Evolutionary conservation across 2,113 vertebrate species (phyloP).

Genomic region (Casuarius casuarius): DNA sequence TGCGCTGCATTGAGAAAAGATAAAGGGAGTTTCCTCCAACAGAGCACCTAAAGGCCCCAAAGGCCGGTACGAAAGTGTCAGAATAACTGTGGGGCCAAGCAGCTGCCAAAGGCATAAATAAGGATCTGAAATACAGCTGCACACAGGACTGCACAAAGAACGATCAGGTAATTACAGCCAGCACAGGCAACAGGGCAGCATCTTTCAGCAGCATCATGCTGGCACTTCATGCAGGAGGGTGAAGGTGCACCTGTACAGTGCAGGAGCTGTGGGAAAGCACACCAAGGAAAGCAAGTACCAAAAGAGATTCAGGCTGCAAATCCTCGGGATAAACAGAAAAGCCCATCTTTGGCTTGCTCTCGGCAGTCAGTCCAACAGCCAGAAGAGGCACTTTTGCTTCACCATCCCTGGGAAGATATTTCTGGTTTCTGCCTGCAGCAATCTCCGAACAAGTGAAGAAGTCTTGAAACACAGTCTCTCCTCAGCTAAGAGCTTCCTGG

Average conservation of each 20-base stretch:
- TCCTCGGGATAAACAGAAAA: not conserved
- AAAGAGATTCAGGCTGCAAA: accelerated
- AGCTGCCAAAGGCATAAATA: not conserved
- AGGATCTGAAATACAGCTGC: not conserved
- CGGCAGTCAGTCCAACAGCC: not conserved
- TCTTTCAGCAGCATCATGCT: not conserved
- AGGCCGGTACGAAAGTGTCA: not conserved
- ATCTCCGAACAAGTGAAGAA: accelerated
- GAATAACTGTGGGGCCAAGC: not conserved
- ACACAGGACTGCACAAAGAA: not conserved
- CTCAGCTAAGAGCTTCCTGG: not conserved
- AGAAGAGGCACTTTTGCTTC: not conserved
- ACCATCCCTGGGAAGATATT: not conserved
- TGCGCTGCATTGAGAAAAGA: not conserved
- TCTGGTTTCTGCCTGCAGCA: no score
- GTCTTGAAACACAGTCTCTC: not conserved
- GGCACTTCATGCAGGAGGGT: not conserved
- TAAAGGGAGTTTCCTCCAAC: not conserved
- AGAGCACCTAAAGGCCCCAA: not conserved
- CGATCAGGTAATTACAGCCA: not conserved
- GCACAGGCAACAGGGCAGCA: not conserved
- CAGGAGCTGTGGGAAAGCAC: no score
- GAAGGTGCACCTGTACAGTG: accelerated
- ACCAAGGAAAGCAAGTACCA: not conserved
- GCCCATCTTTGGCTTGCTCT: not conserved